Percentiles rank a stretch among this genome's conserved stretches.
Evolutionary conservation across 2,797 vertebrate genomes (phyloP).

Genomic region (Sebastes baramenuke): DNA sequence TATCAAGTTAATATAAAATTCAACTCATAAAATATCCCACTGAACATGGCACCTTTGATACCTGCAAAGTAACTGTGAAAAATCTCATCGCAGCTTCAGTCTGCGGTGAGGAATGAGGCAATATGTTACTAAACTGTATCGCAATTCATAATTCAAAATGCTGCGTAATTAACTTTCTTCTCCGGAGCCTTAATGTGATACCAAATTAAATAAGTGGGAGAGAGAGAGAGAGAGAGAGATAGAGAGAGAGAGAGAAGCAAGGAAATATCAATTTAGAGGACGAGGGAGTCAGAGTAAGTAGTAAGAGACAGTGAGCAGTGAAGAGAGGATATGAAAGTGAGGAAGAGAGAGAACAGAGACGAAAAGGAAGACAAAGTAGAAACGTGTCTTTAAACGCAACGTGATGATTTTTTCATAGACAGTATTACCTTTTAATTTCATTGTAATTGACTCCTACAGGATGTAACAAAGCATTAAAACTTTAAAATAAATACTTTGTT

Average conservation of each 20-base stretch:
- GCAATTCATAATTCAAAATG: conserved; percentile 69
- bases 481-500: not conserved
- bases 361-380: not conserved
- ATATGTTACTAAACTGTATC: conserved; percentile 60
- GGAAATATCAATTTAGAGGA: conserved; percentile 35
- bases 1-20: conserved; percentile 61
- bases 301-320: conserved; percentile 27
- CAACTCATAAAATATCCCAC: conserved; percentile 36
- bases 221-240: not conserved
- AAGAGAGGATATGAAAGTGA: not conserved
- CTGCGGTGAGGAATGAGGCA: conserved; percentile 56
- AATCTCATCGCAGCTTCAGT: conserved; percentile 32
- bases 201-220: conserved; percentile 60
- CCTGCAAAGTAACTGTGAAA: conserved; percentile 54
- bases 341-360: not conserved
- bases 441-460: not conserved
- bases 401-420: not conserved
- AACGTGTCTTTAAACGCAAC: not conserved
- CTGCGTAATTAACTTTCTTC: conserved; percentile 68
- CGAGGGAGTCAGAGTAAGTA: conserved; percentile 66
- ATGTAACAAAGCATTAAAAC: not conserved
- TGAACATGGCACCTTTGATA: conserved; percentile 52
- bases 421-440: not conserved
- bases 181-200: conserved; percentile 59
- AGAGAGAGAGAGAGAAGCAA: not conserved